phyloP scores from a whole-genome alignment of 2,888 invertebrate genomes.

The Elaeidobius kamerunicus region DNA sequence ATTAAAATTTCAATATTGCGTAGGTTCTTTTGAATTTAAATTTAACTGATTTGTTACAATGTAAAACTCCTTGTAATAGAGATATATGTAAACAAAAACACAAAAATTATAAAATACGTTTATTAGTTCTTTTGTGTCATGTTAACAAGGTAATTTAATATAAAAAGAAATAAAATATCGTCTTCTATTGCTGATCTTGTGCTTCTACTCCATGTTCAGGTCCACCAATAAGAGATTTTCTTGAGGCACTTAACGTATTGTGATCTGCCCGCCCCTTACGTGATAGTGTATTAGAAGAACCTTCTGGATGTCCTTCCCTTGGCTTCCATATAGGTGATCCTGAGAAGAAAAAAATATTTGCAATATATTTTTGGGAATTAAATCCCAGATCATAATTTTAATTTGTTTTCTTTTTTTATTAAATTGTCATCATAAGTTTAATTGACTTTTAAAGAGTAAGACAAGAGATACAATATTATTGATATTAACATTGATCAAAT shows the following conservation, averaged over 20 bases:
- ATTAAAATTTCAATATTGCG: no score
- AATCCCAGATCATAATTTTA: no score
- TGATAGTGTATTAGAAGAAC: slow-evolving; percentile 58
- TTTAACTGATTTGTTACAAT: neutral
- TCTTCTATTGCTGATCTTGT: slow-evolving; percentile 46
- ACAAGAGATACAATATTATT: no score
- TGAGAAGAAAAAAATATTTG: slow-evolving; percentile 58
- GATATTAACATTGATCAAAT: no score
- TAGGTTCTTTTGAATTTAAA: no score
- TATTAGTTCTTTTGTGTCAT: slow-evolving; percentile 27
- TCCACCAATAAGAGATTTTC: slow-evolving; percentile 56
- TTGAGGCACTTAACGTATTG: slow-evolving; percentile 55
- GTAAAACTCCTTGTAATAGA: no score
- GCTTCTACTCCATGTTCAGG: slow-evolving; percentile 51
- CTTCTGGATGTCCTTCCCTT: slow-evolving; percentile 60
- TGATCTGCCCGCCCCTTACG: slow-evolving; percentile 60
- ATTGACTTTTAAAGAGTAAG: no score
- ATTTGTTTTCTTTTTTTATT: no score
- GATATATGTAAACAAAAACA: neutral
- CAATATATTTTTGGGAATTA: slow-evolving; percentile 29
- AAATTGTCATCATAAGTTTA: no score
- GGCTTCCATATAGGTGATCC: slow-evolving; percentile 99
- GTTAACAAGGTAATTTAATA: slow-evolving; percentile 27
- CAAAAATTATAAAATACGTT: slow-evolving; percentile 23
- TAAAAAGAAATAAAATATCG: slow-evolving; percentile 23